Evolutionary conservation across 2,113 vertebrate genomes (phyloP), one percentile per base, ranked within the genome.

Genomic region (Maccullochella peelii): DNA sequence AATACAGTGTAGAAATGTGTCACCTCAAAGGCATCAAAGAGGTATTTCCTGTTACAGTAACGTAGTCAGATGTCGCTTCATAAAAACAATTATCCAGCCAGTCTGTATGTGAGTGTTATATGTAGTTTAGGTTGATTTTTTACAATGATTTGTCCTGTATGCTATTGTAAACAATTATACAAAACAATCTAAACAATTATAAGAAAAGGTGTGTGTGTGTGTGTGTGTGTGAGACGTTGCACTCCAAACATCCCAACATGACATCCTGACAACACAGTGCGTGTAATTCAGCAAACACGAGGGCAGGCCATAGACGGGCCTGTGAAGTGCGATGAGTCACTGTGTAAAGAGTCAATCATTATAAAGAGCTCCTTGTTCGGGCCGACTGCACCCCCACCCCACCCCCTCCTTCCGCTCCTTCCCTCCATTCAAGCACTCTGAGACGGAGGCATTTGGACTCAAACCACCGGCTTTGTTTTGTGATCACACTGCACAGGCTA

Each of bases 311-410:
- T 68, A 78, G 70, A 71, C 82, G 25, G 82, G 83, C 75, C 87
- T 78, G 84, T 89, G 82, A 85, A 88, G 88, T 81, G 54, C 52
- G 15, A 77, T 93, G 90, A 91, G 86, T 93, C 91, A 94, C 79
- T 33, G 36, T 42, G 78, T 86, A 88, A 79, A 86, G 68, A 91
- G 89, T 89, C 82, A 62, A 4, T 85, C 82, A 27, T 82, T 66
- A 91, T 86, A 93, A 94, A 93, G 91, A 78, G 58, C 89, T 90
- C 72, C 90, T 93, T 94, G 91, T 94, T 89, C 86, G 2, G 15
- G 63, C 75, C 15, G 3, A 14, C 71, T 3, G 6, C 52, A 15
- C 23, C 49, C 47, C 44, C 16, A 20, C 23, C 2, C 30, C 49
- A 0, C 3, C 0, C 72, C 4, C n/a, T 21, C 27, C 73, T 85